Base-by-base conservation (phyloP, 2,113 vertebrate genomes). In the Mastomys coucha region DNA sequence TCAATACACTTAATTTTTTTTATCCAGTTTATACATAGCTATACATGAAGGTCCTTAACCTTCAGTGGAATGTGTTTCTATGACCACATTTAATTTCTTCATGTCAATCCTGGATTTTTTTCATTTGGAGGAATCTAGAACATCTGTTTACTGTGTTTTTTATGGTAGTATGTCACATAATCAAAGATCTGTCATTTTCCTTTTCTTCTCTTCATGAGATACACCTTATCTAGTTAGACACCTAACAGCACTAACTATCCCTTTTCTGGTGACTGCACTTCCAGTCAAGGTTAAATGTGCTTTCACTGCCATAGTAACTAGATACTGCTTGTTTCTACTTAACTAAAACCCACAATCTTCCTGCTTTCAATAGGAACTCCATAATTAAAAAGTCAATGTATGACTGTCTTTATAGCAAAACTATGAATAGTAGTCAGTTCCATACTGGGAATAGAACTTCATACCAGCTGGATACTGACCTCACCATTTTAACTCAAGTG, bases 281-380 rank as follows among this genome's bases (percentile, higher is more conserved):
- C 22, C 53, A 56, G 65, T 84, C 94, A 91, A 86, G 85, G 63
- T 96, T 85, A 92, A 84, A 88, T 96, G 93, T 88, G 92, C 82
- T 78, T 94, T 58, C 20, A 94, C 80, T 89, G 49, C 96, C 63
- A 92, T 96, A 65, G 92, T 72, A 97, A 94, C 92, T 36, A 91
- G 22, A 63, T 78, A 73, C 65, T 73, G 85, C 72, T 94, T 94
- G 28, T 93, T 93, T 87, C 60, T 88, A 45, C 65, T 88, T 88
- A 56, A 60, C 87, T 77, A 58, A 63, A 96, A 97, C 90, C 39
- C 22, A 89, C 63, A 76, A 88, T 93, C 93, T 97, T 94, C 80
- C 69, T 92, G 65, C 92, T 95, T 97, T 69, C 39, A 86, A 31
- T 70, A 92, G 53, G 88, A 95, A 73, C 96, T 88, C 73, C 45